phyloP scores from a whole-genome alignment of 2,797 vertebrate species.

The Myotis pilosus region DNA sequence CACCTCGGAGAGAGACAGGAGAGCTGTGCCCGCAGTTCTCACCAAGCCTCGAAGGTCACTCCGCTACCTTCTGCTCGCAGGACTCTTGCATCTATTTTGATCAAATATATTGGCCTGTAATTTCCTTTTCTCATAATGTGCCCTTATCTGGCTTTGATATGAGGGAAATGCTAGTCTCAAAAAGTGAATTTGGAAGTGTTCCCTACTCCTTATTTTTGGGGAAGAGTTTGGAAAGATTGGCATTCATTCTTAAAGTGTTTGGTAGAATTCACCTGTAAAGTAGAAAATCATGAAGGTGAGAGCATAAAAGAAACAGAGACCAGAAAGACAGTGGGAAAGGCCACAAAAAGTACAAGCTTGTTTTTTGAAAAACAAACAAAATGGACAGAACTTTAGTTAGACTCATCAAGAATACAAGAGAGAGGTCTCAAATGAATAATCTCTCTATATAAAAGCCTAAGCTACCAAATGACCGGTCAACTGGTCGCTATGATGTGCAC shows the following conservation, averaged over 20 bases:
- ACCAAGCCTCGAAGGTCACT: fast-evolving
- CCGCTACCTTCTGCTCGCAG: fast-evolving
- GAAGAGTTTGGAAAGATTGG: no score
- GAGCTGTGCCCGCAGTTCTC: fast-evolving
- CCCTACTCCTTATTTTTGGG: neutral
- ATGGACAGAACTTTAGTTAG: no score
- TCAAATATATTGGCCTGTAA: neutral
- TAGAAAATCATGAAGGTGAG: neutral
- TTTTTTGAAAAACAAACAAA: neutral
- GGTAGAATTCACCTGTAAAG: neutral
- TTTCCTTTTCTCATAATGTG: neutral
- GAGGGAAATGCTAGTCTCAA: neutral
- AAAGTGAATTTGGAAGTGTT: neutral
- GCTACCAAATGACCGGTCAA: fast-evolving
- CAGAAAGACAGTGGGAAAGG: neutral
- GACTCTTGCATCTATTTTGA: neutral
- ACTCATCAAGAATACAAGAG: neutral
- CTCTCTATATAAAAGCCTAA: no score
- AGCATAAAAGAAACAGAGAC: neutral
- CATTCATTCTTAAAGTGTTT: neutral
- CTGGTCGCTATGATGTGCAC: no score
- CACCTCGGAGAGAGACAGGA: no score
- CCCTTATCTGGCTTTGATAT: neutral
- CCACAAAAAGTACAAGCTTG: no score
- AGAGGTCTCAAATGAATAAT: neutral